Evolutionary conservation across 2,113 vertebrate genomes (phyloP).

Genomic region (Anoura caudifer): DNA sequence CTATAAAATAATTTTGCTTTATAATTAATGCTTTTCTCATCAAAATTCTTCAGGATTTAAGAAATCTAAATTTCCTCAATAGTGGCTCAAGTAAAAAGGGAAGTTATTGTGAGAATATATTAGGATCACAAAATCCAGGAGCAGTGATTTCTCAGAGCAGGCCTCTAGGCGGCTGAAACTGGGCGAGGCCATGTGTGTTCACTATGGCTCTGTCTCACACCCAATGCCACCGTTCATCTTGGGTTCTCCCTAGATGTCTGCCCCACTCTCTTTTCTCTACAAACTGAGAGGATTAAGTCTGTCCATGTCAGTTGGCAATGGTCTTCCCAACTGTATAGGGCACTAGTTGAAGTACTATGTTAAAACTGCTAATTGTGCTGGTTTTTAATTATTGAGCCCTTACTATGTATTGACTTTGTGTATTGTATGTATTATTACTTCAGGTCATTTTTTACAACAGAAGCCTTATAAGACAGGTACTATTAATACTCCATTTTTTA

Average conservation of each 20-base stretch:
- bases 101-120: not conserved
- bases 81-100: not conserved
- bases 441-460: not conserved
- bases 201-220: fast-evolving
- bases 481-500: not conserved
- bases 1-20: not conserved
- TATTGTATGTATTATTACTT: not conserved
- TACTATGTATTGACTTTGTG: not conserved
- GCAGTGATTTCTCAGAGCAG: not conserved
- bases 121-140: no score
- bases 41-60: not conserved
- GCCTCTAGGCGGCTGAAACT: not conserved
- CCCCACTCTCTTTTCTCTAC: not conserved
- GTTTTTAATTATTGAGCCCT: not conserved
- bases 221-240: not conserved
- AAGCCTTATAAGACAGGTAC: not conserved
- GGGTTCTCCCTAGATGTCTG: not conserved
- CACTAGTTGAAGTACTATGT: not conserved
- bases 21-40: not conserved
- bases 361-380: not conserved
- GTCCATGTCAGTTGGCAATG: not conserved
- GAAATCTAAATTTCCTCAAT: not conserved
- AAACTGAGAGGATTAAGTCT: not conserved
- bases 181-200: not conserved
- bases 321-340: not conserved